Conservation (phyloP, 1,140 invertebrate species). For the Drosophila melanogaster region Release_6_plus_ISO1_MT NT_037436.4:21777501-21778000, state of each 20-base stretch:
- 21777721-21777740: conserved; percentile 57
- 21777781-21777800: conserved; percentile 83
- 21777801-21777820: conserved; percentile 84
- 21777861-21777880: conserved; percentile 21
- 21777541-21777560: conserved; percentile 43
- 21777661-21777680: conserved; percentile 72
- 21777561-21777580: conserved; percentile 15
- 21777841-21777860: conserved; percentile 74
- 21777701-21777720: conserved; percentile 33
- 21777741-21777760: conserved; percentile 24
- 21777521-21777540: conserved; percentile 15
- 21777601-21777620: background rate
- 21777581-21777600: conserved; percentile 35
- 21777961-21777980: conserved; percentile 44
- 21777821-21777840: conserved; percentile 85
- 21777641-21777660: conserved; percentile 45
- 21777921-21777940: conserved; percentile 52
- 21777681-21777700: conserved; percentile 72
- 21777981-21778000: conserved; percentile 82
- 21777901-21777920: conserved; percentile 42
- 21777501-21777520: conserved; percentile 18
- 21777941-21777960: conserved; percentile 23
- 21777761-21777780: conserved; percentile 51
- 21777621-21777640: conserved; percentile 2
- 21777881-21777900: conserved; percentile 44